phyloP scores from a whole-genome alignment of 2,888 invertebrate species.

The Sericinus montela region DNA sequence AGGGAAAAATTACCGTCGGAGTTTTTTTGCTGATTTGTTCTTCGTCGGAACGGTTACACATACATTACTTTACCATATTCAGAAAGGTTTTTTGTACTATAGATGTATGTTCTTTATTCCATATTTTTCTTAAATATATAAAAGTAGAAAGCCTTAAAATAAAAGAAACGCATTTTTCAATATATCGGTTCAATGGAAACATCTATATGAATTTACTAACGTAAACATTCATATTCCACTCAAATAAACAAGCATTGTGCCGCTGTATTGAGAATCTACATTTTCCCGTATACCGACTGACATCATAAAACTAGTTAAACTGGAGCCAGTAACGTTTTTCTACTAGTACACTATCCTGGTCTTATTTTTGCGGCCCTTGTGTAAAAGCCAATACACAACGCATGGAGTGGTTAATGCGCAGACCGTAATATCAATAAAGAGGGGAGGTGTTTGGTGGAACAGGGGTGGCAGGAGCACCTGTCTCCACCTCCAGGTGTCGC shows the following conservation, averaged over 20 bases:
- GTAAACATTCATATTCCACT: slow-evolving; percentile 2
- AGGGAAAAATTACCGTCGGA: no score
- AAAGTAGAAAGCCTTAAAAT: no score
- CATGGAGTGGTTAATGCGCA: slow-evolving; percentile 63
- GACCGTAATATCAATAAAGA: slow-evolving; percentile 68
- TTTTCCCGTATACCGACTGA: slow-evolving; percentile 13
- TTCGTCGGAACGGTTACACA: no score
- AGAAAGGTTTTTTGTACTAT: no score
- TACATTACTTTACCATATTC: no score
- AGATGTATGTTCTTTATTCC: not conserved
- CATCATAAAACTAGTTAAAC: slow-evolving; percentile 24
- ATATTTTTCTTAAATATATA: not conserved
- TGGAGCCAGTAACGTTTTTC: slow-evolving; percentile 29
- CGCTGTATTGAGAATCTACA: slow-evolving; percentile 6
- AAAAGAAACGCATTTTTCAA: no score
- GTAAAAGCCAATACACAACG: slow-evolving; percentile 58
- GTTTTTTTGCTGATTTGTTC: no score
- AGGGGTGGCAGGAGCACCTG: slow-evolving; percentile 39
- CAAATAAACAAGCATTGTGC: slow-evolving; percentile 5
- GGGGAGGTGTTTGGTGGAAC: slow-evolving; percentile 29
- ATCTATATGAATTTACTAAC: not conserved
- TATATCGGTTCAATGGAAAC: no score
- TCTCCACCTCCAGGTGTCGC: slow-evolving; percentile 48
- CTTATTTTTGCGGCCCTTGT: slow-evolving; percentile 51
- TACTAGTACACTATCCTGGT: slow-evolving; percentile 40